phyloP scores from a whole-genome alignment of 2,797 vertebrate genomes.

The Anisognathus igniventris region DNA sequence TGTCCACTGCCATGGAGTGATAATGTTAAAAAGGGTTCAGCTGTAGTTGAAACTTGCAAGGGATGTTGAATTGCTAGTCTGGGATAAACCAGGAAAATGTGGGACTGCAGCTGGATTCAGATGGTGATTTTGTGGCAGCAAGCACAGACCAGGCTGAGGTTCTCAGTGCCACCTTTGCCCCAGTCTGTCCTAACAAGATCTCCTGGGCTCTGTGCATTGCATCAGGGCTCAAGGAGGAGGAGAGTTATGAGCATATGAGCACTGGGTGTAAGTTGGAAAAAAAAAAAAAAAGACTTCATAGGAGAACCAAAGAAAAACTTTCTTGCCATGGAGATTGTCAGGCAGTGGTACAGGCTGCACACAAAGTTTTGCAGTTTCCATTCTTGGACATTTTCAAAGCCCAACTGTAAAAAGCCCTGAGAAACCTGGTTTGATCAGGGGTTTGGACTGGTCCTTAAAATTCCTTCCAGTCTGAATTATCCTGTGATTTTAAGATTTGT shows the following conservation, averaged over 20 bases:
- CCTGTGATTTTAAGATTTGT: background rate
- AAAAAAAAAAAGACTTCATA: background rate
- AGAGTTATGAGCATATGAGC: background rate
- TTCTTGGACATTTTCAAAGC: background rate
- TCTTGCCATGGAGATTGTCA: background rate
- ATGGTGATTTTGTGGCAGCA: background rate
- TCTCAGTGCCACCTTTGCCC: background rate
- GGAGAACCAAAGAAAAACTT: background rate
- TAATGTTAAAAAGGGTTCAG: background rate
- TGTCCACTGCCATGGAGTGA: background rate
- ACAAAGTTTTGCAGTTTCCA: background rate
- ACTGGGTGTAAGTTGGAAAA: accelerated
- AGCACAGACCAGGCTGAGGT: background rate
- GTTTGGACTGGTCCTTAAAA: background rate
- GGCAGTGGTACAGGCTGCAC: background rate
- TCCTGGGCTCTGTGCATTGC: background rate
- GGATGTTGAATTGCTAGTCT: background rate
- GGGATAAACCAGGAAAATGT: background rate
- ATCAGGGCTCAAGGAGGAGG: background rate
- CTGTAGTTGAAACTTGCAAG: background rate
- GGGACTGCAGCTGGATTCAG: background rate
- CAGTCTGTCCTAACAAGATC: background rate
- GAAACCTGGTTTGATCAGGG: background rate
- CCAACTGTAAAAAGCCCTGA: background rate
- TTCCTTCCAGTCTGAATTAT: background rate